Conservation (phyloP, 2,113 vertebrate species). For the Pipa parva region DNA sequence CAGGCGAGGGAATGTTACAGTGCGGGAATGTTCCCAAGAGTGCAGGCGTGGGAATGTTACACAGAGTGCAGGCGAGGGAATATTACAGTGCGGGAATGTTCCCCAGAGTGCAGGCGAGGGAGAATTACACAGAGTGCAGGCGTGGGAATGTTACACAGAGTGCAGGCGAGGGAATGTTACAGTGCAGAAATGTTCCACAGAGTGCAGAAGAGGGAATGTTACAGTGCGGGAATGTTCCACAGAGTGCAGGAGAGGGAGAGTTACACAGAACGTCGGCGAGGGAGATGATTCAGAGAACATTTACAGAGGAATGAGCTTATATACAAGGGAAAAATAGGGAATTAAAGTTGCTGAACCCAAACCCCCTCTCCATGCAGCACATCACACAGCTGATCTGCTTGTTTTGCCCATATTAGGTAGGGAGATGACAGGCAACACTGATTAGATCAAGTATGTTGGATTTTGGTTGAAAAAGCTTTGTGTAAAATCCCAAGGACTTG, state of each 20-base stretch:
- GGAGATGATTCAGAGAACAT: neutral
- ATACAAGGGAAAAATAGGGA: too few species aligned
- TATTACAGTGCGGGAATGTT: too few species aligned
- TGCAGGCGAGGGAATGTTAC: neutral
- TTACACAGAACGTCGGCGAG: neutral
- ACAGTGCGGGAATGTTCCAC: neutral
- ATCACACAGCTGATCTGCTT: conserved; percentile 64
- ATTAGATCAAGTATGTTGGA: conserved; percentile 96
- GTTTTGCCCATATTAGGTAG: conserved; percentile 98
- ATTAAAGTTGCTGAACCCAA: neutral
- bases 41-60: too few species aligned
- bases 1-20: too few species aligned
- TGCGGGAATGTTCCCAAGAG: too few species aligned
- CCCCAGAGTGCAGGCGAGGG: too few species aligned
- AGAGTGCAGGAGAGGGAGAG: too few species aligned
- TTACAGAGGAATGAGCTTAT: neutral
- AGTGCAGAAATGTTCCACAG: too few species aligned
- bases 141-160: too few species aligned
- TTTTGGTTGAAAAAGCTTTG: conserved; percentile 85
- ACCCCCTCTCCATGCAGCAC: conserved; percentile 47
- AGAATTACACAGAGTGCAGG: too few species aligned
- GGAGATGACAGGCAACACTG: conserved; percentile 66
- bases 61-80: too few species aligned
- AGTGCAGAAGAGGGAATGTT: neutral
- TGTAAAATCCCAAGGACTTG: conserved; percentile 87